Base-by-base conservation (phyloP, 2,113 vertebrate genomes). In the Mastomys natalensis region DNA sequence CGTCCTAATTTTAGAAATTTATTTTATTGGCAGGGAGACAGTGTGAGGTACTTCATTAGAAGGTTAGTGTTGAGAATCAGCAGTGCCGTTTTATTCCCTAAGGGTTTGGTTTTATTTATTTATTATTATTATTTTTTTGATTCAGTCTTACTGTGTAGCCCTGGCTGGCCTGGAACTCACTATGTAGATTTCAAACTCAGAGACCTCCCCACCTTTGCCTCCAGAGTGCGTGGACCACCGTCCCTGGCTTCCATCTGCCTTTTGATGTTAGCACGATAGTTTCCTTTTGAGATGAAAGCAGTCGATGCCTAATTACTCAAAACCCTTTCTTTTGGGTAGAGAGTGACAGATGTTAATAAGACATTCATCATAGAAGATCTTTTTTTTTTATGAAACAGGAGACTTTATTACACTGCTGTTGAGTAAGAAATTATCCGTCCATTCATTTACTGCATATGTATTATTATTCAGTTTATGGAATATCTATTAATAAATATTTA, bases 241-340 rank as follows among this genome's bases (percentile, higher is more conserved):
- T 7, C 10, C 11, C 3, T 26, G 53, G 1, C n/a, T 26, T 89
- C 31, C n/a, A 21, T 51, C 16, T 19, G 72, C 29, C 34, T 62
- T 85, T 81, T 89, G 51, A 48, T 45, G 10, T 55, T 68, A 21
- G 88, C 72, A 70, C 24, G 17, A 37, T 78, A 87, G 73, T 94
- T 96, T 78, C 16, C 43, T 94, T 84, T 90, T 88, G 45, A 91
- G 91, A 48, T 85, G 76, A 87, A 58, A 89, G 43, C 64, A 80
- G 55, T 74, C 21, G 9, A 81, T 93, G 45, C 45, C 77, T 90
- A 66, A 45, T 95, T 68, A 72, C n/a, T 90, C 73, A 51, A 74
- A 87, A 31, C 73, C 66, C 2, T 13, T 24, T 77, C 62, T 62
- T 48, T 80, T 58, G 5, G 21, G 60, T 92, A 3, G n/a, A 88